phyloP scores from a whole-genome alignment of 2,113 vertebrate genomes.

The Eclectus roratus region DNA sequence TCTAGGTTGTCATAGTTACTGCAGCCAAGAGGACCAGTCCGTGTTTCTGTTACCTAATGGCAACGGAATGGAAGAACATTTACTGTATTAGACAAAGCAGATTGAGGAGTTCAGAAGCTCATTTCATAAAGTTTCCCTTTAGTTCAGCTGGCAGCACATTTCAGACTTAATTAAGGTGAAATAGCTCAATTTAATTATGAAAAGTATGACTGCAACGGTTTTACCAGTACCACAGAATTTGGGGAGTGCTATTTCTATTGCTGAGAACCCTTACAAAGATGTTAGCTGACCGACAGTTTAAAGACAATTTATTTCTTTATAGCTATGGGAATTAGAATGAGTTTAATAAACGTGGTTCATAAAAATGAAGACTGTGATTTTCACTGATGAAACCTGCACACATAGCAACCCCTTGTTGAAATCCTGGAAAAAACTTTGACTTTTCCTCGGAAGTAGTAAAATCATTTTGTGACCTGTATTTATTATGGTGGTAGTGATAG shows the following conservation, averaged over 20 bases:
- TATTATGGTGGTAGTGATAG: fast-evolving
- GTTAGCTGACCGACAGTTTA: background rate
- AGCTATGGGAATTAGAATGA: background rate
- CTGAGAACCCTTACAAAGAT: background rate
- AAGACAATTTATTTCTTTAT: background rate
- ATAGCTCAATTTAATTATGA: background rate
- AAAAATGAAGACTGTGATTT: background rate
- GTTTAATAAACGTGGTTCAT: fast-evolving
- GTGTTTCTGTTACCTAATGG: constrained; percentile 93
- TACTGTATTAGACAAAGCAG: constrained; percentile 29
- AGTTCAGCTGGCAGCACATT: background rate
- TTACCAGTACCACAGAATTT: background rate
- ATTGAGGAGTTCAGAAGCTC: background rate
- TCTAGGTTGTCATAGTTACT: constrained; percentile 99
- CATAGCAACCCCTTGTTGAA: background rate
- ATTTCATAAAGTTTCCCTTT: background rate
- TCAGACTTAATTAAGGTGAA: background rate
- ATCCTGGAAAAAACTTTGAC: background rate
- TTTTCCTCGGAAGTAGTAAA: background rate
- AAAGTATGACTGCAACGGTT: background rate
- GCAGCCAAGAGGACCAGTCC: constrained; percentile 96
- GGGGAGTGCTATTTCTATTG: background rate
- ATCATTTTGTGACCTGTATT: background rate
- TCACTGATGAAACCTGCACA: background rate
- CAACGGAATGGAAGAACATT: constrained; percentile 25